These are phyloP conservation scores for Phrynocephalus forsythii DNA, from an alignment of 2,797 vertebrate genomes.

Conservation along the genomic window DNA sequence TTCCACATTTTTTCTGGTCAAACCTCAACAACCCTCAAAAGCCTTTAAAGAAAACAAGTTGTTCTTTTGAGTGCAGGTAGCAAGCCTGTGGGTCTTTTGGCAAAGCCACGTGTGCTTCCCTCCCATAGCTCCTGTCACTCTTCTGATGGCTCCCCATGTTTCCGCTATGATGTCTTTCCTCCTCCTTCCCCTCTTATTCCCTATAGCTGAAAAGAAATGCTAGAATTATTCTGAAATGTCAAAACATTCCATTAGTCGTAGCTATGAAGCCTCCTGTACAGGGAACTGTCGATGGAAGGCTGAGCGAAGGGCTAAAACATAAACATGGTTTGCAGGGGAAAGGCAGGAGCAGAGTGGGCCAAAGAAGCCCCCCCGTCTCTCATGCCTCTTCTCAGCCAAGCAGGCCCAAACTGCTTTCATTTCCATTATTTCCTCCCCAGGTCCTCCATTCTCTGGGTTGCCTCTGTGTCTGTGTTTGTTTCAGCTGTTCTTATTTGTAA, in stretches of 20 bases:
- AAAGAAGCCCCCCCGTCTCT: accelerated
- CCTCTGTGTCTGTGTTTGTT: not conserved
- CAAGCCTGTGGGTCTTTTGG: constrained; percentile 24
- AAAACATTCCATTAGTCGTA: constrained; percentile 68
- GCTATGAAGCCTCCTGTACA: constrained; percentile 44
- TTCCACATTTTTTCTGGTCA: no score
- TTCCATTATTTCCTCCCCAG: not conserved
- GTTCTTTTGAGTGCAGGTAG: not conserved
- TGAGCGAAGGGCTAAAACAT: constrained; percentile 40
- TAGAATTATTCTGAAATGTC: constrained; percentile 71
- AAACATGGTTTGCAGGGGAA: not conserved
- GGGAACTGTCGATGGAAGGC: constrained; percentile 55
- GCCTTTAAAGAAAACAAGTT: not conserved
- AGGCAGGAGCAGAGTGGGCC: accelerated
- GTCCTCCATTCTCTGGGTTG: not conserved
- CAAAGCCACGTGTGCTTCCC: constrained; percentile 27
- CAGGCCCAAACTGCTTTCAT: not conserved
- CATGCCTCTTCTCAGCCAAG: not conserved
- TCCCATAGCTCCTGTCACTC: not conserved
- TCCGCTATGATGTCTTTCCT: constrained; percentile 26
- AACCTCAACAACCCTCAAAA: no score
- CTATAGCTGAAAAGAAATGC: constrained; percentile 52
- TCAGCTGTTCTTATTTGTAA: not conserved
- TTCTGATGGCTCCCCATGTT: not conserved
- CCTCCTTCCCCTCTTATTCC: constrained; percentile 59